Conservation (phyloP, 1,140 invertebrate species). For the Sycobia sp. region DNA sequence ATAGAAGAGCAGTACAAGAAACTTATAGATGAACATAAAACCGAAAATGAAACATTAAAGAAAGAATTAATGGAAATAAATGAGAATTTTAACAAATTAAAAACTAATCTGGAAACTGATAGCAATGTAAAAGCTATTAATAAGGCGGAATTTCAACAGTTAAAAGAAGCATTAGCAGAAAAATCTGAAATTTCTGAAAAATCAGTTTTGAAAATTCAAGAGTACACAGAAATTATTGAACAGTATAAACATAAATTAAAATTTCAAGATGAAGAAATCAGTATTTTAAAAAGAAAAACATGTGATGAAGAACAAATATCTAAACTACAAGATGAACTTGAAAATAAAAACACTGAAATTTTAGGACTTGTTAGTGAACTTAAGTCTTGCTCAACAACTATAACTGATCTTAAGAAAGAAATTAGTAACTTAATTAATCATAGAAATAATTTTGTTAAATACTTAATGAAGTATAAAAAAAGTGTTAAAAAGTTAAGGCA, state of each 20-base stretch:
- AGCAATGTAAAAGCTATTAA: slow-evolving; percentile 31
- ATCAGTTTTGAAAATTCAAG: slow-evolving; percentile 41
- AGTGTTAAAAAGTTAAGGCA: slow-evolving; percentile 33
- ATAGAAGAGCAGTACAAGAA: slow-evolving; percentile 37
- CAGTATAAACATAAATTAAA: slow-evolving; percentile 39
- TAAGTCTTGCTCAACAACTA: slow-evolving; percentile 38
- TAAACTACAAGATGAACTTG: slow-evolving; percentile 38
- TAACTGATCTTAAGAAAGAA: slow-evolving; percentile 42
- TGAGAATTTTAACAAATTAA: slow-evolving; percentile 38
- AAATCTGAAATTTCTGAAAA: slow-evolving; percentile 41
- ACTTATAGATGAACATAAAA: slow-evolving; percentile 53
- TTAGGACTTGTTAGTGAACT: slow-evolving; percentile 39
- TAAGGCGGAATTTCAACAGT: slow-evolving; percentile 42
- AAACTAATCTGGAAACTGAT: slow-evolving; percentile 20
- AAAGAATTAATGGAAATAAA: slow-evolving; percentile 31
- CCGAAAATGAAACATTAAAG: slow-evolving; percentile 48
- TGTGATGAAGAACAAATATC: slow-evolving; percentile 20
- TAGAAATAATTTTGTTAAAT: slow-evolving; percentile 40
- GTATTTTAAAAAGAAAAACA: slow-evolving; percentile 32
- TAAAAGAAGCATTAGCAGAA: slow-evolving; percentile 37
- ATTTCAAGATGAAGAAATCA: slow-evolving; percentile 35
- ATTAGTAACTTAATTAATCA: slow-evolving; percentile 39
- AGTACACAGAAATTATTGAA: slow-evolving; percentile 38
- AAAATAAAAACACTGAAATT: slow-evolving; percentile 42
- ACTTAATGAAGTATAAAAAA: slow-evolving; percentile 41